phyloP scores from a whole-genome alignment of 1,140 invertebrate genomes.

The Eurytemora carolleeae region DNA sequence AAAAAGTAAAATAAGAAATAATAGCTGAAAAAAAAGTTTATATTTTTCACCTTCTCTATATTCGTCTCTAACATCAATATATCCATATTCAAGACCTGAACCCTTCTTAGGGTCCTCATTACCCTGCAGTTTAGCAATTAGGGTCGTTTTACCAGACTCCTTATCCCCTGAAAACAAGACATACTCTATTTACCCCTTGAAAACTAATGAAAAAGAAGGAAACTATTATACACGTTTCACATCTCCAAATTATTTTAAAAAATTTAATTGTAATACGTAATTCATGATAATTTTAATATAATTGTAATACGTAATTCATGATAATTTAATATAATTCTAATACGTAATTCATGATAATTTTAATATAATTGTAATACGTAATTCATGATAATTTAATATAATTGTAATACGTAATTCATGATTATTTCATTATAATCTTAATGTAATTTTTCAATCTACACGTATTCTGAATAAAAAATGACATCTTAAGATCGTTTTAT shows the following conservation, averaged over 20 bases:
- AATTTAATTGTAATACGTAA: neutral
- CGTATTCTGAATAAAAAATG: neutral
- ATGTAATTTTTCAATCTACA: too few species aligned
- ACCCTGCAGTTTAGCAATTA: conserved; percentile 61
- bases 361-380: conserved; percentile 4
- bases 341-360: neutral
- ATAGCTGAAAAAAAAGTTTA: too few species aligned
- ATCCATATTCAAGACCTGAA: conserved; percentile 91
- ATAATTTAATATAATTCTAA: conserved; percentile 1
- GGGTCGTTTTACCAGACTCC: conserved; percentile 89
- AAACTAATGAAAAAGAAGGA: neutral
- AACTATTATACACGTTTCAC: conserved; percentile 5
- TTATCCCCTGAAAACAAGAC: conserved; percentile 47
- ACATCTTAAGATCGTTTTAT: neutral
- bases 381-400: conserved; percentile 1
- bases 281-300: neutral
- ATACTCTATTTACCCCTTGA: neutral
- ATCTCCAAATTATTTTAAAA: neutral
- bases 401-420: neutral
- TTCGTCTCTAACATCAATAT: conserved; percentile 94
- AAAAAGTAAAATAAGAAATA: neutral
- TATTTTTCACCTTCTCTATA: conserved; percentile 73
- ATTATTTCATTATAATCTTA: neutral
- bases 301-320: conserved; percentile 1
- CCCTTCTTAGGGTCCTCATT: conserved; percentile 93